A percentile compares a stretch with the other conserved stretches of the same genome.
These are phyloP conservation scores for Tichodroma muraria DNA, from an alignment of 2,113 vertebrate genomes.

Conservation along the genomic window DNA sequence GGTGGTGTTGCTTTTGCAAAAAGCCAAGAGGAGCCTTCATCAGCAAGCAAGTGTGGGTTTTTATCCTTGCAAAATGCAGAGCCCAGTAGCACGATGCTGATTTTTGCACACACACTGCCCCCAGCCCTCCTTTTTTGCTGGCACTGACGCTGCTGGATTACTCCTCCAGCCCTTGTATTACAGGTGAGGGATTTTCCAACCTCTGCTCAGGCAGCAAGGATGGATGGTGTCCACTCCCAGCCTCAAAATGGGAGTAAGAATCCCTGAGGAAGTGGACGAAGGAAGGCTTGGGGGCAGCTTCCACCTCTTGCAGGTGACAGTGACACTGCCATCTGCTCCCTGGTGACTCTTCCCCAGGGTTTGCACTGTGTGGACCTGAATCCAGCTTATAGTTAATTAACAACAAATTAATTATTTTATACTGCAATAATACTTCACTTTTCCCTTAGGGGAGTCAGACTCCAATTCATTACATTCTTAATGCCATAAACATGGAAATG, in stretches of 20 bases:
- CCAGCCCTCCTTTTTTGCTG: not conserved
- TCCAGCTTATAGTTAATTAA: not conserved
- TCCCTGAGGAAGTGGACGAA: not conserved
- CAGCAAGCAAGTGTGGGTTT: not conserved
- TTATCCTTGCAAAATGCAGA: not conserved
- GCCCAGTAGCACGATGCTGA: not conserved
- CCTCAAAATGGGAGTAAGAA: not conserved
- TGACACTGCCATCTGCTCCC: accelerated
- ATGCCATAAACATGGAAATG: not conserved
- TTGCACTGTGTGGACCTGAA: accelerated
- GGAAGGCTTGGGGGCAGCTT: not conserved
- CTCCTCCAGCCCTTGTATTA: not conserved
- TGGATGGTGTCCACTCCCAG: not conserved
- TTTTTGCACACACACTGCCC: not conserved
- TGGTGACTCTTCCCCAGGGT: accelerated
- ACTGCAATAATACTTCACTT: not conserved
- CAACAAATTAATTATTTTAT: not conserved
- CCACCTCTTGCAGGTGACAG: not conserved
- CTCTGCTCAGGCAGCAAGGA: not conserved
- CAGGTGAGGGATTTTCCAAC: not conserved
- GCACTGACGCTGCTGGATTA: not conserved
- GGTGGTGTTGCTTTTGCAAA: not conserved
- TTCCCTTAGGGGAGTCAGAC: not conserved
- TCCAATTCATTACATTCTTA: not conserved
- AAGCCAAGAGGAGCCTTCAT: not conserved